Evolutionary conservation across 2,888 invertebrate species (phyloP).

Genomic region (Heliconius sara): DNA sequence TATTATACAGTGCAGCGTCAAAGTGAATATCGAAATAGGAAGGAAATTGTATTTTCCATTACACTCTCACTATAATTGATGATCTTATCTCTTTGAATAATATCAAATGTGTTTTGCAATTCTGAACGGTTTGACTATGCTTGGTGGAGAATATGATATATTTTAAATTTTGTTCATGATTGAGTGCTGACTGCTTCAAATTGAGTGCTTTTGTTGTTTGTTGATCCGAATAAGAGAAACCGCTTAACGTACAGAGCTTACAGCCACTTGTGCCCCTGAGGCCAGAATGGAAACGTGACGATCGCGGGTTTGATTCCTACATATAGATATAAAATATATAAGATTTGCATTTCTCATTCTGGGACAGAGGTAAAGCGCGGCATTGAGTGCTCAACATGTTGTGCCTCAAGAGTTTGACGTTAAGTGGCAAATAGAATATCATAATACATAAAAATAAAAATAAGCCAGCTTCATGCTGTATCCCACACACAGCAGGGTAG

Average conservation of each 20-base stretch:
- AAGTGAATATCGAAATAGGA: constrained; percentile 43
- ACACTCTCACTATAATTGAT: constrained; percentile 46
- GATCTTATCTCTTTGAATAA: constrained; percentile 37
- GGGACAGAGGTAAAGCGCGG: too few species aligned
- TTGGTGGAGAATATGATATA: not conserved
- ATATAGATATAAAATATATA: not conserved
- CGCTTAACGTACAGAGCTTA: too few species aligned
- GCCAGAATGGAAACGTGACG: too few species aligned
- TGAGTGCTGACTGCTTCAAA: not conserved
- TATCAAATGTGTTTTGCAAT: not conserved
- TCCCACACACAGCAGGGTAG: too few species aligned
- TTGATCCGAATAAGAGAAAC: not conserved
- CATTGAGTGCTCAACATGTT: not conserved
- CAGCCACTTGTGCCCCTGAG: too few species aligned
- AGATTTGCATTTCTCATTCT: not conserved
- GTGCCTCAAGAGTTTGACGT: not conserved
- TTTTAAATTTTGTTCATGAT: not conserved
- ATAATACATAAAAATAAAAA: too few species aligned
- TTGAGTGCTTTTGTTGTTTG: not conserved
- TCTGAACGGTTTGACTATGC: constrained; percentile 1
- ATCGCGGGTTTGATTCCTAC: too few species aligned
- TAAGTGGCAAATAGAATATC: not conserved
- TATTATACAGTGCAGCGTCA: constrained; percentile 21
- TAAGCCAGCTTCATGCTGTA: too few species aligned
- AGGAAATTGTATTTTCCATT: constrained; percentile 46